Evolutionary conservation across 2,888 invertebrate genomes (phyloP).

Genomic region (Schizaphis graminum): DNA sequence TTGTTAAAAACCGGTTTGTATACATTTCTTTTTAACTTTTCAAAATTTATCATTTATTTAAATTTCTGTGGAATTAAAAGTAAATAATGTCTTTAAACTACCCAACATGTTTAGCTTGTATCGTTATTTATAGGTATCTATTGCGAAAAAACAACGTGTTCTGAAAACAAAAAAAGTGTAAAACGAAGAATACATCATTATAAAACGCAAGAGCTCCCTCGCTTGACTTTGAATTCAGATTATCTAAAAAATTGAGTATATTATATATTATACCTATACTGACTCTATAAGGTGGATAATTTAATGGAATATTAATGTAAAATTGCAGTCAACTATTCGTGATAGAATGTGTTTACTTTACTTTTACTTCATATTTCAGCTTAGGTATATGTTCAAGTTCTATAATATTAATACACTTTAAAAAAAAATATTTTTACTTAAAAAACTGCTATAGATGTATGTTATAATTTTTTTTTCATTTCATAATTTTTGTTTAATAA

Average conservation of each 20-base stretch:
- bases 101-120: not conserved
- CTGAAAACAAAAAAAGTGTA: not conserved
- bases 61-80: not conserved
- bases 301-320: not conserved
- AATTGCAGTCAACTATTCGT: not conserved
- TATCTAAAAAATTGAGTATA: not conserved
- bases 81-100: not conserved
- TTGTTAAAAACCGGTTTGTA: not conserved
- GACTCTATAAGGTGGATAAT: not conserved
- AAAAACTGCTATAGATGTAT: too few species aligned
- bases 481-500: too few species aligned
- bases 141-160: not conserved
- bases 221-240: not conserved
- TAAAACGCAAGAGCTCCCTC: not conserved
- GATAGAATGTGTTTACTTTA: not conserved
- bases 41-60: not conserved
- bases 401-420: not conserved
- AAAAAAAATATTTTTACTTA: too few species aligned
- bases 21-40: not conserved
- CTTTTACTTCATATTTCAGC: not conserved
- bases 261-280: not conserved
- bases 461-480: too few species aligned
- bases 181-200: conserved; percentile 13
- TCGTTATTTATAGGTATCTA: not conserved
- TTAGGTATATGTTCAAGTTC: not conserved